Evolutionary conservation across 2,888 invertebrate species (phyloP).

Genomic region (Hirtodrosophila confusa): DNA sequence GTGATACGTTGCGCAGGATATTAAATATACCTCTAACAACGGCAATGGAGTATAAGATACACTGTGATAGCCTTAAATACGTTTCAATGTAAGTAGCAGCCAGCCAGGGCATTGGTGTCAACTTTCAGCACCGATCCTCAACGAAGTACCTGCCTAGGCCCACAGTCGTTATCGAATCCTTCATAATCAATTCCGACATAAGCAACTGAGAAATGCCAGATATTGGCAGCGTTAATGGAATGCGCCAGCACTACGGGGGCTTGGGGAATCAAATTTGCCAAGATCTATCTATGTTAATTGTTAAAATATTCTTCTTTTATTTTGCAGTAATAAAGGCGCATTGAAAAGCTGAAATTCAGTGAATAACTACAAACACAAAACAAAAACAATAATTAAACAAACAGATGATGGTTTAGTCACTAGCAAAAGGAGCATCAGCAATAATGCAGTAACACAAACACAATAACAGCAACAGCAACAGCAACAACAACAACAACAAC

Average conservation of each 20-base stretch:
- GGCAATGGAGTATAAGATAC: slow-evolving; percentile 97
- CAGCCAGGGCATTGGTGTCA: no score
- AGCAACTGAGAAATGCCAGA: neutral
- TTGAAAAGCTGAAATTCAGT: slow-evolving; percentile 84
- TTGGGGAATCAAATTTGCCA: no score
- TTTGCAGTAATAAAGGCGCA: slow-evolving; percentile 83
- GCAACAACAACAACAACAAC: slow-evolving; percentile 15
- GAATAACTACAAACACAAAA: slow-evolving; percentile 77
- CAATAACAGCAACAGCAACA: slow-evolving; percentile 18
- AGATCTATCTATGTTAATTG: neutral
- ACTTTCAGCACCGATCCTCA: neutral
- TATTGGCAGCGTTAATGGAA: neutral
- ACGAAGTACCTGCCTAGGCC: slow-evolving; percentile 10
- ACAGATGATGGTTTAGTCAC: slow-evolving; percentile 70
- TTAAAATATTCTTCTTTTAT: slow-evolving; percentile 34
- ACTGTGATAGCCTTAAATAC: slow-evolving; percentile 92
- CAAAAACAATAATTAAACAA: slow-evolving; percentile 76
- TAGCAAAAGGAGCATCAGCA: slow-evolving; percentile 55
- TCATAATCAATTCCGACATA: neutral
- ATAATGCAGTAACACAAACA: slow-evolving; percentile 25
- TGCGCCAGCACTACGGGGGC: neutral
- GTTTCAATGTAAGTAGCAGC: slow-evolving; percentile 84
- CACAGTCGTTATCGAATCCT: slow-evolving; percentile 3
- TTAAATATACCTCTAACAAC: slow-evolving; percentile 96
- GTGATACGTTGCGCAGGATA: slow-evolving; percentile 97